Evolutionary conservation across 2,888 invertebrate genomes (phyloP), one percentile per base, ranked within the genome.

Genomic region (Cepaea hortensis): DNA sequence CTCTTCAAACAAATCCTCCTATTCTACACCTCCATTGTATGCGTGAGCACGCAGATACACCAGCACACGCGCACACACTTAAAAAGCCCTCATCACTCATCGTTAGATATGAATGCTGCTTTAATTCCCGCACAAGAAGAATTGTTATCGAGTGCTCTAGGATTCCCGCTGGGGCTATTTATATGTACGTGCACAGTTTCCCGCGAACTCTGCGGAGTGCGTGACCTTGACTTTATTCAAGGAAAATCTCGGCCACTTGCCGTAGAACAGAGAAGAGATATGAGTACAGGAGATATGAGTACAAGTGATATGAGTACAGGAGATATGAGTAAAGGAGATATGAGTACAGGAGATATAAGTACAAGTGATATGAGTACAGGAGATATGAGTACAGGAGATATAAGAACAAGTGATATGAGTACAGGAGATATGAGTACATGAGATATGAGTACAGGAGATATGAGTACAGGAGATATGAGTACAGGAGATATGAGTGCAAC

Each of bases 11-110:
- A 55, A 55, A 55, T 9, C 55, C 55, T 55, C 55, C 55, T 55
- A 55, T 55, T 55, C 55, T 55, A 9, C 6, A 9, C 55, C 55
- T 55, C 11, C 55, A 55, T 55, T 55, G 55, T 55, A 3, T 55
- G 55, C 55, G 55, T 55, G 55, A 55, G 55, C 55, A 11, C 55
- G 6, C 55, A 55, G 55, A 55, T 55, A 55, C 55, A 35, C 35
- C 35, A 35, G 35, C 35, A 35, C 35, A 35, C 35, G 35, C 35
- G 3, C 50, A 46, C 73, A 5, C 75, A 75, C 50, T 46, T 18
- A 75, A 48, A 46, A 50, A 75, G 75, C 75, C 75, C 75, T 20
- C 15, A 75, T 75, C 48, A 75, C 48, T 75, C 48, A 46, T 50
- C 48, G 75, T 46, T 55, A 55, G 55, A 11, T 9, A 55, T 55